Evolutionary conservation across 2,797 vertebrate genomes (phyloP).

Genomic region (Holocentrus rufus): DNA sequence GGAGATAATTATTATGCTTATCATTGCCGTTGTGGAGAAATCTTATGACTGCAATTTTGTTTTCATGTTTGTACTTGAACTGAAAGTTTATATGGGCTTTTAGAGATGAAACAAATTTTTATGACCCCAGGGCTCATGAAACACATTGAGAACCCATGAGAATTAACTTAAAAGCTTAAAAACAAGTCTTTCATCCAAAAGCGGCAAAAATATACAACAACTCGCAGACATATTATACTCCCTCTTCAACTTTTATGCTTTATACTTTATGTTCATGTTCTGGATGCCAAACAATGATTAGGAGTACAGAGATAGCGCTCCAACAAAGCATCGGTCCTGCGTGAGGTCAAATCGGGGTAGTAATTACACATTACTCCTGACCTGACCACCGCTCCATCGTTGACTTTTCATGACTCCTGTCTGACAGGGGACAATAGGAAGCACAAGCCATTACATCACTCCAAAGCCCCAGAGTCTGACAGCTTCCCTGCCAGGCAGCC

Average conservation of each 20-base stretch:
- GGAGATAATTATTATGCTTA: neutral
- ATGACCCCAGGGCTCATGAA: neutral
- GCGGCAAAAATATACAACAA: neutral
- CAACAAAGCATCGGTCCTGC: neutral
- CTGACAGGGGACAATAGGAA: constrained; percentile 25
- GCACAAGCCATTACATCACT: constrained; percentile 33
- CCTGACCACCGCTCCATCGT: constrained; percentile 2
- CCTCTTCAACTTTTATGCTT: neutral
- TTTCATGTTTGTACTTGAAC: neutral
- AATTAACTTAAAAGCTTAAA: neutral
- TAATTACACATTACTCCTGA: constrained; percentile 25
- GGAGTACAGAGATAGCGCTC: neutral
- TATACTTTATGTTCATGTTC: too few species aligned
- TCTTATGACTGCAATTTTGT: neutral
- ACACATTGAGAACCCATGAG: neutral
- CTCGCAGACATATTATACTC: neutral
- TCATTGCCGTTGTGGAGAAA: neutral
- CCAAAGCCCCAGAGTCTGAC: constrained; percentile 34
- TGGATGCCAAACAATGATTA: neutral
- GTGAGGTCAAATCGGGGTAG: constrained; percentile 31
- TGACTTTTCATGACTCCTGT: constrained; percentile 30
- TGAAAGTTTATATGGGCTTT: neutral
- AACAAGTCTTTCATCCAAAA: neutral
- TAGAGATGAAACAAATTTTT: neutral
- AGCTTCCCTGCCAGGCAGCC: constrained; percentile 28